Evolutionary conservation across 1,140 invertebrate species (phyloP).

Genomic region (Lanistes nyassanus): DNA sequence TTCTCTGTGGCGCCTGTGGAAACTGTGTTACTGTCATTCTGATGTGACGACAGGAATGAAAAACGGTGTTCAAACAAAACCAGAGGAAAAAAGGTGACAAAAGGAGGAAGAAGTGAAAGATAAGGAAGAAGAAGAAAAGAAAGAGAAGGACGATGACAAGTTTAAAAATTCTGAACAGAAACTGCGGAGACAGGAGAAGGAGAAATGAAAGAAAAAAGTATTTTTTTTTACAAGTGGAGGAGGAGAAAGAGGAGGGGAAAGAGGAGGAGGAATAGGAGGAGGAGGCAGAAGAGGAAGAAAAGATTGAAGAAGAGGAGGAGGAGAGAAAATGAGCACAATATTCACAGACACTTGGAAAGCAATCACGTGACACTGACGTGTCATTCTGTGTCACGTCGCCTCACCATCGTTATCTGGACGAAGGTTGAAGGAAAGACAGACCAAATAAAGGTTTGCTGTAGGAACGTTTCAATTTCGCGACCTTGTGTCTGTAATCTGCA

Average conservation of each 20-base stretch:
- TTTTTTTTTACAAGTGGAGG: background rate
- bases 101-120: background rate
- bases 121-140: background rate
- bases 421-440: too few relatives aligned
- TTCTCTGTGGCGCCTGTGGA: background rate
- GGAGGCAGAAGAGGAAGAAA: background rate
- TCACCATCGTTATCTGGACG: too few relatives aligned
- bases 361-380: too few relatives aligned
- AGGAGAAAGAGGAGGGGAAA: background rate
- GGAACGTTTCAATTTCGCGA: too few relatives aligned
- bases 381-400: too few relatives aligned
- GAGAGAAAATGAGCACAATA: background rate
- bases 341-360: too few relatives aligned
- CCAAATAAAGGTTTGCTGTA: too few relatives aligned
- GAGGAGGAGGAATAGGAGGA: background rate
- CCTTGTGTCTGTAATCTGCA: too few relatives aligned
- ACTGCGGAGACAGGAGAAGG: background rate
- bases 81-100: background rate
- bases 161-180: too few relatives aligned
- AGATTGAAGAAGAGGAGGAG: background rate
- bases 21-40: too few relatives aligned
- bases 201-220: background rate
- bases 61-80: too few relatives aligned
- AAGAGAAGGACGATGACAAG: too few relatives aligned
- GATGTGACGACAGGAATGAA: background rate